phyloP scores from a whole-genome alignment of 92 coral and sea anemone species.

The Zoanthus gigantus region DNA sequence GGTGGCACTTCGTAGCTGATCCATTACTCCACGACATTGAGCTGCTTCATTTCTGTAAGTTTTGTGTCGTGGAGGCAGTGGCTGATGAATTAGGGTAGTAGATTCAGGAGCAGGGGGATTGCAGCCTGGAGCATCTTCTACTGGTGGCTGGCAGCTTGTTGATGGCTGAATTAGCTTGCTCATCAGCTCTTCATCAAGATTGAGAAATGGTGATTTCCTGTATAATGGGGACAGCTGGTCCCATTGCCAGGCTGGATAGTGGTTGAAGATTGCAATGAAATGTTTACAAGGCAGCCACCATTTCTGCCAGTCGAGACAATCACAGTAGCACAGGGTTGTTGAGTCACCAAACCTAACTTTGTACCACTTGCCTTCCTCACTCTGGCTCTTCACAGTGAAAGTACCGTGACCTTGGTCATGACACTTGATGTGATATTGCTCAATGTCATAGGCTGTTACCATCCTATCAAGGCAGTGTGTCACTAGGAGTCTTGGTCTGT shows the following conservation, averaged over 20 bases:
- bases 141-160: background rate
- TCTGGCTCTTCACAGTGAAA: constrained; percentile 31
- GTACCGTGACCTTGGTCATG: constrained; percentile 15
- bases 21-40: background rate
- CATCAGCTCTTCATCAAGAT: constrained; percentile 10
- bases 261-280: constrained; percentile 58
- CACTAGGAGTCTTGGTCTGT: constrained; percentile 58
- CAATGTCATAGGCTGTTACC: constrained; percentile 38
- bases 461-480: constrained; percentile 56
- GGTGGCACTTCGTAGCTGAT: background rate
- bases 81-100: background rate
- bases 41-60: background rate
- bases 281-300: constrained; percentile 62
- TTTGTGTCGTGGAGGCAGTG: background rate
- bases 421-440: constrained; percentile 23
- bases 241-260: constrained; percentile 58
- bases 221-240: background rate
- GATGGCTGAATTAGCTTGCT: constrained; percentile 5
- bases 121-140: constrained; percentile 14
- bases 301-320: constrained; percentile 60
- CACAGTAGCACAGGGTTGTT: constrained; percentile 47
- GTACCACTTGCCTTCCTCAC: constrained; percentile 15
- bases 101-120: background rate
- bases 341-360: constrained; percentile 40
- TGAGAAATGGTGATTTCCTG: constrained; percentile 1